Conservation (phyloP, 2,888 invertebrate genomes). For the Perizoma flavofasciatum region DNA sequence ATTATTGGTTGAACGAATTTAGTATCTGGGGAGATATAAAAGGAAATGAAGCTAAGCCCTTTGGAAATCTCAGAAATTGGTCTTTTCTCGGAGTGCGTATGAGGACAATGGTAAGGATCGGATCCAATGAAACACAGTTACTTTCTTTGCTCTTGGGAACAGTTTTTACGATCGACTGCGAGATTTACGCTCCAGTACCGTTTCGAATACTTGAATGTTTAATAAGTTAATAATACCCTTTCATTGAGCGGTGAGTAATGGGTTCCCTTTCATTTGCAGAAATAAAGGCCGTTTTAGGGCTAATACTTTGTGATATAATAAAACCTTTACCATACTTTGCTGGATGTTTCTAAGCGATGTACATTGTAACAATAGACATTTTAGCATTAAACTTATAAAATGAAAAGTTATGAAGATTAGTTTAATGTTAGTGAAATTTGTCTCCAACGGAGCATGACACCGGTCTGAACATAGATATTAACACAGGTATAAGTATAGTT, state of each 20-base stretch:
- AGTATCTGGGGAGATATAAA: slow-evolving; percentile 83
- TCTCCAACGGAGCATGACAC: slow-evolving; percentile 62
- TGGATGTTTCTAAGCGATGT: slow-evolving; percentile 10
- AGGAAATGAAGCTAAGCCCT: slow-evolving; percentile 84
- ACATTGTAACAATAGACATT: slow-evolving; percentile 27
- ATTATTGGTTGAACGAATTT: slow-evolving; percentile 82
- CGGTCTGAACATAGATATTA: slow-evolving; percentile 57
- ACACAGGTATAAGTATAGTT: slow-evolving; percentile 65
- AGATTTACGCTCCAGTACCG: slow-evolving; percentile 72
- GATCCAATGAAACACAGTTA: slow-evolving; percentile 73
- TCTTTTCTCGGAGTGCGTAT: slow-evolving; percentile 76
- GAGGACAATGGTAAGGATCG: slow-evolving; percentile 73
- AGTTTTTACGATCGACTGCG: slow-evolving; percentile 74
- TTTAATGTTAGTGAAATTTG: slow-evolving; percentile 58
- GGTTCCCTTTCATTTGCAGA: slow-evolving; percentile 53
- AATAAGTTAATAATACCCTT: slow-evolving; percentile 61
- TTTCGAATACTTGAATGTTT: slow-evolving; percentile 69
- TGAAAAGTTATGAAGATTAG: slow-evolving; percentile 54
- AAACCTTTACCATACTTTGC: slow-evolving; percentile 21
- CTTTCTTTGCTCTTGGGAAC: slow-evolving; percentile 70
- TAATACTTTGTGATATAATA: slow-evolving; percentile 30
- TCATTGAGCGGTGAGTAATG: slow-evolving; percentile 49
- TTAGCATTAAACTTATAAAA: slow-evolving; percentile 32
- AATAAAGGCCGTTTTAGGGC: slow-evolving; percentile 40
- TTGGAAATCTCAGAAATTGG: slow-evolving; percentile 83